phyloP scores from a whole-genome alignment of 2,888 invertebrate species.

The Amphimallon solstitiale region DNA sequence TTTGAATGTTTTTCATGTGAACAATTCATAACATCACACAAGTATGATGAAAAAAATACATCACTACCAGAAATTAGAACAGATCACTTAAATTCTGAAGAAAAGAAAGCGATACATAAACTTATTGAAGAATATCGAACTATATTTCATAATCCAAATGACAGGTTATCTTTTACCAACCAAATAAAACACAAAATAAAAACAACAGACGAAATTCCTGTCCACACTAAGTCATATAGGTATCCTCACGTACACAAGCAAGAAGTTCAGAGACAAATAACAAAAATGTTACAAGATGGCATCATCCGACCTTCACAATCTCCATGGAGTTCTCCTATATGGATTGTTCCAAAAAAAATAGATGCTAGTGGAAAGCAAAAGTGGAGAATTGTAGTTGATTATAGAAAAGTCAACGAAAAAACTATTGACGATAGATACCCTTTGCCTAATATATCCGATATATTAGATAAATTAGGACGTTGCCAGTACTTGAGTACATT shows the following conservation, averaged over 20 bases:
- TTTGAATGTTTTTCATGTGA: too few species aligned
- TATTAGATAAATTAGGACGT: slow-evolving; percentile 53
- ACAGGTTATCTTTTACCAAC: slow-evolving; percentile 44
- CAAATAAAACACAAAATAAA: slow-evolving; percentile 46
- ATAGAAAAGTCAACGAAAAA: slow-evolving; percentile 48
- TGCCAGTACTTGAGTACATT: slow-evolving; percentile 52
- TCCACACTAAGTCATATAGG: slow-evolving; percentile 46
- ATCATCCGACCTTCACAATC: slow-evolving; percentile 44
- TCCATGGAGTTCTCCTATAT: too few species aligned
- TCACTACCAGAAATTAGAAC: too few species aligned
- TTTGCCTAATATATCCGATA: slow-evolving; percentile 45
- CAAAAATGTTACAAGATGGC: slow-evolving; percentile 43
- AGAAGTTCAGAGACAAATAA: slow-evolving; percentile 47
- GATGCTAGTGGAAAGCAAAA: too few species aligned
- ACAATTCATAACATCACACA: too few species aligned
- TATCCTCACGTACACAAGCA: slow-evolving; percentile 48
- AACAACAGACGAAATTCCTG: slow-evolving; percentile 41
- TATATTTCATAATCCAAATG: too few species aligned
- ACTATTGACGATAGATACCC: slow-evolving; percentile 51
- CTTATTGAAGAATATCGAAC: too few species aligned
- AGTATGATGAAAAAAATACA: too few species aligned
- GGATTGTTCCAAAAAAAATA: too few species aligned
- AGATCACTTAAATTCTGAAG: too few species aligned
- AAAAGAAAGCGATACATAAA: too few species aligned
- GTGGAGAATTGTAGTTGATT: slow-evolving; percentile 47